phyloP scores from a whole-genome alignment of 2,797 vertebrate genomes.

The Sebastolobus altivelis region DNA sequence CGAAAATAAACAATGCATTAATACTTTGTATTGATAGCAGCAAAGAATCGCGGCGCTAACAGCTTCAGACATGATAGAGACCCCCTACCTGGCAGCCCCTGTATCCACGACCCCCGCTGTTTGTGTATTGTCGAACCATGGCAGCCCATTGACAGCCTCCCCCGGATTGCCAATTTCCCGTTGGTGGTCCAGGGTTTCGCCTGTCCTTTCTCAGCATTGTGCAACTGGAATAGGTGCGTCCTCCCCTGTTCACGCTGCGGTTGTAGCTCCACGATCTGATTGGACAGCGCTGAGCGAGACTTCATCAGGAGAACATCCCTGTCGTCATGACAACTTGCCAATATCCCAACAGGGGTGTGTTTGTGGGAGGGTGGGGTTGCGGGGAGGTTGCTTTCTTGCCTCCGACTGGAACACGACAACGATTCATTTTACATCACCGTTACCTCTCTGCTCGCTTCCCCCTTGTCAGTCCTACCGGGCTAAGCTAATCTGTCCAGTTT shows the following conservation, averaged over 20 bases:
- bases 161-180: slow-evolving; percentile 90
- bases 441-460: slow-evolving; percentile 80
- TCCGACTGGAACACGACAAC: slow-evolving; percentile 86
- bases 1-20: slow-evolving; percentile 61
- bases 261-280: slow-evolving; percentile 98
- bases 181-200: slow-evolving; percentile 92
- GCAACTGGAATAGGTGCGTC: slow-evolving; percentile 97
- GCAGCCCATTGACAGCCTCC: slow-evolving; percentile 88
- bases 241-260: slow-evolving; percentile 97
- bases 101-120: slow-evolving; percentile 88
- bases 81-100: slow-evolving; percentile 92
- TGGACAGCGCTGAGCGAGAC: slow-evolving; percentile 94
- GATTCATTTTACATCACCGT: slow-evolving; percentile 86
- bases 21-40: slow-evolving; percentile 68
- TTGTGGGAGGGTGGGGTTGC: slow-evolving; percentile 74
- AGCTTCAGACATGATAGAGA: slow-evolving; percentile 76
- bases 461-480: slow-evolving; percentile 50
- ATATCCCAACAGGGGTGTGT: slow-evolving; percentile 87
- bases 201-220: slow-evolving; percentile 93
- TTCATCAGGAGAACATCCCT: slow-evolving; percentile 99
- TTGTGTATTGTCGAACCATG: slow-evolving; percentile 90
- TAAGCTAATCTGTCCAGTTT: slow-evolving; percentile 72
- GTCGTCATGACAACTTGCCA: slow-evolving; percentile 99
- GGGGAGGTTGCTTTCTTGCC: slow-evolving; percentile 71
- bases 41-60: slow-evolving; percentile 66